Conservation (phyloP, 1,140 invertebrate genomes). For the Listronotus bonariensis region DNA sequence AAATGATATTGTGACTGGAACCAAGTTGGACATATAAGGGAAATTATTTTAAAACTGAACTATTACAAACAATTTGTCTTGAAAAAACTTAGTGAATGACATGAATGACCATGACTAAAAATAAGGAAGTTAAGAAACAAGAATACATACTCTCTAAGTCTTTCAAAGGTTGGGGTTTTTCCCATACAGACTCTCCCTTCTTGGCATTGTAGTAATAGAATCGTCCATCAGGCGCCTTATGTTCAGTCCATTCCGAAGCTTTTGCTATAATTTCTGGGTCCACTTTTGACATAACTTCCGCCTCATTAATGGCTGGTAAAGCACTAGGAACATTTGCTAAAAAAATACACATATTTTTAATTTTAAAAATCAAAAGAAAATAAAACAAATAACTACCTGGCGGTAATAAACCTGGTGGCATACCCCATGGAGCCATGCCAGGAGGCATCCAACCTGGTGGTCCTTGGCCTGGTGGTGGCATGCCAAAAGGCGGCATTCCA, state of each 20-base stretch:
- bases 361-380: background rate
- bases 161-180: slow-evolving; percentile 88
- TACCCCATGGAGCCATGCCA: slow-evolving; percentile 60
- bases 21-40: too few relatives aligned
- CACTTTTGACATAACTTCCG: slow-evolving; percentile 57
- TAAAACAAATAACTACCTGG: slow-evolving; percentile 41
- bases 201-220: slow-evolving; percentile 92
- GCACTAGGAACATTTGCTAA: slow-evolving; percentile 57
- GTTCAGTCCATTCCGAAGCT: slow-evolving; percentile 93
- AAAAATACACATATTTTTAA: slow-evolving; percentile 3
- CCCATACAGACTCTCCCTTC: slow-evolving; percentile 91
- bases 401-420: slow-evolving; percentile 61
- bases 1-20: slow-evolving; percentile 1
- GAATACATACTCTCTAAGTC: slow-evolving; percentile 82
- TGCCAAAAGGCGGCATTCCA: slow-evolving; percentile 68
- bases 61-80: too few relatives aligned
- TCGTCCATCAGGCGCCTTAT: slow-evolving; percentile 90
- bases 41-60: too few relatives aligned
- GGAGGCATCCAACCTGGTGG: slow-evolving; percentile 50
- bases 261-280: slow-evolving; percentile 76
- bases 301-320: slow-evolving; percentile 50
- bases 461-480: slow-evolving; percentile 66
- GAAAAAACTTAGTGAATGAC: too few relatives aligned
- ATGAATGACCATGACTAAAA: too few relatives aligned
- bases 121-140: too few relatives aligned